A percentile compares a stretch with the other conserved stretches of the same genome.
phyloP scores from a whole-genome alignment of 2,113 vertebrate genomes.

The Ahaetulla prasina region DNA sequence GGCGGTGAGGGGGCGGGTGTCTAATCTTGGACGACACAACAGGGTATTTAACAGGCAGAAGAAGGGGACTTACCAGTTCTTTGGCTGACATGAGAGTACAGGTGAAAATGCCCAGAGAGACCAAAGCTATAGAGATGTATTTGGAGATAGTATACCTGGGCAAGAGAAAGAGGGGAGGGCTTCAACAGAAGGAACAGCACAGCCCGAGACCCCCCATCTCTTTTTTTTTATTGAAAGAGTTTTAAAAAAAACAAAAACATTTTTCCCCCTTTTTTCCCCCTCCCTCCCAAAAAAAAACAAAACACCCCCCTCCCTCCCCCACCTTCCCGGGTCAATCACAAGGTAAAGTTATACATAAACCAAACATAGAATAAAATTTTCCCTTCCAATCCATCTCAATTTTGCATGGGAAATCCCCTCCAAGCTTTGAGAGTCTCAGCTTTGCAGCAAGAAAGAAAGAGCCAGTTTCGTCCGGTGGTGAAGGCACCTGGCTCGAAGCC shows the following conservation, averaged over 20 bases:
- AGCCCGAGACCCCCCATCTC: not conserved
- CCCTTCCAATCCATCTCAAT: too few relatives aligned
- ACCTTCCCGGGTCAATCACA: too few relatives aligned
- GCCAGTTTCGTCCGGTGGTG: too few relatives aligned
- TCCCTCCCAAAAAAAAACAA: too few relatives aligned
- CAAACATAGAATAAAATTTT: too few relatives aligned
- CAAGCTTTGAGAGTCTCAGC: not conserved
- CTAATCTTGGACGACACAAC: too few relatives aligned
- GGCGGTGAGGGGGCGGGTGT: rapidly evolving
- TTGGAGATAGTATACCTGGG: conserved; percentile 86
- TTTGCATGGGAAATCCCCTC: not conserved
- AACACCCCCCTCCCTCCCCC: too few relatives aligned
- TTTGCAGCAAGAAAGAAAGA: not conserved
- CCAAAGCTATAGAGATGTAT: conserved; percentile 85
- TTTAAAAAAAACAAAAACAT: too few relatives aligned
- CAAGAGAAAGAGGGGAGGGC: not conserved
- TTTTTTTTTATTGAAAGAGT: too few relatives aligned
- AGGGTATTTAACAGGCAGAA: not conserved
- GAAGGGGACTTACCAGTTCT: conserved; percentile 85
- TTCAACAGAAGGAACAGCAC: conserved; percentile 1
- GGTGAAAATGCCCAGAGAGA: conserved; percentile 94
- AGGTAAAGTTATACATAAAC: too few relatives aligned
- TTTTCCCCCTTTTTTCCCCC: too few relatives aligned
- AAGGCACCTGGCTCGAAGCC: not conserved
- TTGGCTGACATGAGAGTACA: conserved; percentile 97